Base-by-base conservation (phyloP, 1,140 invertebrate genomes). In the Cherax destructor region DNA sequence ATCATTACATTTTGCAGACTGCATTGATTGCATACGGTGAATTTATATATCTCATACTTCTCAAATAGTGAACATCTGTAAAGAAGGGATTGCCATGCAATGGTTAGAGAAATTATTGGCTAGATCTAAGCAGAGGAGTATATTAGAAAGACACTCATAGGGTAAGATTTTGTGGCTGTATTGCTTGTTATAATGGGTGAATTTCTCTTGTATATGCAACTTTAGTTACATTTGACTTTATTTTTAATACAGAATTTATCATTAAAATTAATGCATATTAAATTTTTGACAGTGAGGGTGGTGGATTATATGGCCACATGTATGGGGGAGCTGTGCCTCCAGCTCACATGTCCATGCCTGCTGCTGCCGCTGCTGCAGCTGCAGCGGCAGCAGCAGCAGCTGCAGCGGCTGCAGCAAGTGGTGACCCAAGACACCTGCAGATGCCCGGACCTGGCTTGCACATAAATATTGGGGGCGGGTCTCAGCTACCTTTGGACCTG, bases 321-420 rank as follows among this genome's bases (percentile, higher is more conserved):
- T 90, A 90, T 83, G 80, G 88, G 49, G 79, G 78, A 69, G 50
- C 76, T 52, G 83, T 86, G 61, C 88, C 52, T 56, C 92, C 85
- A 30, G 92, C 90, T 59, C 90, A 86, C 56, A 83, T 88, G 41
- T 69, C 85, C 69, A 86, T 89, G 61, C 92, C 92, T 84, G 88
- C 89, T 81, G 89, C 92, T 90, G 93, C 92, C 89, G 86, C 93
- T 52, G 91, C 93, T 41, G 72, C 92, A 21, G 92, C 85, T 30
- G 85, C 83, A 11, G 74, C 93, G 50, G 86, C 87, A 21, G 77
- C 92, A 79, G 88, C 92, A 21, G 69, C 86, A 24, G 78, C 86
- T 24, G 92, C 92, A 88, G 77, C 93, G 49, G 85, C 88, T n/a
- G 87, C 92, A 16, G 52, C 88, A n/a, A 50, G 77, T 21, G 91